Conservation (phyloP, 2,888 invertebrate species). For the Caenorhabditis becei region DNA sequence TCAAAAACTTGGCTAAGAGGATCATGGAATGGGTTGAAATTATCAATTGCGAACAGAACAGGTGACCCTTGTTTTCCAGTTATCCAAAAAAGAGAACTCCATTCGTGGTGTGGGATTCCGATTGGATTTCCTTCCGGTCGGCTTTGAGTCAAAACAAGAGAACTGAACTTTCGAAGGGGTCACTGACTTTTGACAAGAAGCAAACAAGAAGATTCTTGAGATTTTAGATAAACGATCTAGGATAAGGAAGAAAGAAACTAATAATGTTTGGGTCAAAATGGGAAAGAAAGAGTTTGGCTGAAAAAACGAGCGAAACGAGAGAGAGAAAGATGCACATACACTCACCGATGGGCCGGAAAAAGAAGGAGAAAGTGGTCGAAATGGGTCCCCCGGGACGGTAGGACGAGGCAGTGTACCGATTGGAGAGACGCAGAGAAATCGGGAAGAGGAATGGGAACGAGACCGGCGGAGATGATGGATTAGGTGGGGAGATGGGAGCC, state of each 20-base stretch:
- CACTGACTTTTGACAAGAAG: not conserved
- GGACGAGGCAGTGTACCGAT: slow-evolving; percentile 11
- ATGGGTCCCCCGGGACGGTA: slow-evolving; percentile 56
- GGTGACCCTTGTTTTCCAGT: slow-evolving; percentile 12
- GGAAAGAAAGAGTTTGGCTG: slow-evolving; percentile 26
- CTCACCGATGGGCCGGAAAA: slow-evolving; percentile 54
- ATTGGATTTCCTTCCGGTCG: slow-evolving; percentile 35
- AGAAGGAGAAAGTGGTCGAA: slow-evolving; percentile 51
- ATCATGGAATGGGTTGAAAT: not conserved
- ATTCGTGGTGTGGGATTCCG: not conserved
- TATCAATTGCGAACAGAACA: slow-evolving; percentile 14
- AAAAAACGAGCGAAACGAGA: slow-evolving; percentile 34
- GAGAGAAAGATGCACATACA: slow-evolving; percentile 23
- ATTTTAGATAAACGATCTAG: slow-evolving; percentile 33
- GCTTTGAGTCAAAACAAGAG: not conserved
- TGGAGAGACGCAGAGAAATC: slow-evolving; percentile 47
- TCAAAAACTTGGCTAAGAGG: not conserved
- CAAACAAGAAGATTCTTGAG: slow-evolving; percentile 17
- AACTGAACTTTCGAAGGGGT: not conserved
- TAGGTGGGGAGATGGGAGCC: slow-evolving; percentile 32
- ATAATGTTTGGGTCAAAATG: slow-evolving; percentile 32
- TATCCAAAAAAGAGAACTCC: slow-evolving; percentile 36
- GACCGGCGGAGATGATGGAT: slow-evolving; percentile 38
- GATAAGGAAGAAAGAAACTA: slow-evolving; percentile 14
- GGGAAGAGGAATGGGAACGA: slow-evolving; percentile 30